Conservation (phyloP, 2,888 invertebrate genomes). For the Phytoseiulus persimilis region DNA sequence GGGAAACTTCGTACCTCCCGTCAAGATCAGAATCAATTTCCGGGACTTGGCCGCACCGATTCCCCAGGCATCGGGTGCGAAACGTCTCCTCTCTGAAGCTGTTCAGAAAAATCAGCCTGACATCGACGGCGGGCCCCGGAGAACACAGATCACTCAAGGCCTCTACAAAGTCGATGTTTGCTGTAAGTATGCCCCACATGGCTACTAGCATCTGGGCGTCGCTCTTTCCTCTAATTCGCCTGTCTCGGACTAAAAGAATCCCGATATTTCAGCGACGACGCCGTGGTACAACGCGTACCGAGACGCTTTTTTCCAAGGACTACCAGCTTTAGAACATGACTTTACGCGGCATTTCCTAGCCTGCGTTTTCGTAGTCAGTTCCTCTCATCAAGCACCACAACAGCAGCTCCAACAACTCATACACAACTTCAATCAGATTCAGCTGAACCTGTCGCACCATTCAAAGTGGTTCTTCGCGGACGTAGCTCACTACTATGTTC, state of each 20-base stretch:
- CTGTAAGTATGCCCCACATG: constrained; percentile 48
- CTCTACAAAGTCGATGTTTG: constrained; percentile 50
- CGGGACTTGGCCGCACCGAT: background rate
- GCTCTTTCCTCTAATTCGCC: too few relatives aligned
- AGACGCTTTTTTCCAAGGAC: constrained; percentile 67
- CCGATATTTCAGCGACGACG: constrained; percentile 58
- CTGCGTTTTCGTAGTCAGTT: constrained; percentile 58
- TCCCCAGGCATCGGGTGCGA: constrained; percentile 40
- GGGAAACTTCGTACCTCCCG: background rate
- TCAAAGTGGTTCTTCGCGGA: constrained; percentile 53
- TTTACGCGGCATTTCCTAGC: constrained; percentile 80
- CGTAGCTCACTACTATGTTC: constrained; percentile 68
- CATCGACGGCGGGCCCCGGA: constrained; percentile 36
- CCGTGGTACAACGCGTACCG: constrained; percentile 96
- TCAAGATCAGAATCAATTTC: constrained; percentile 23
- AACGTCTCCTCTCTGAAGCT: constrained; percentile 42
- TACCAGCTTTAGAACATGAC: constrained; percentile 78
- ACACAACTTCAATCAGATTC: constrained; percentile 47
- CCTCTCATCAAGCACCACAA: constrained; percentile 46
- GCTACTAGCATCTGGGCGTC: too few relatives aligned
- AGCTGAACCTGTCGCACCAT: constrained; percentile 60
- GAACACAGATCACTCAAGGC: constrained; percentile 44
- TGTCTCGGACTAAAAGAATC: too few relatives aligned
- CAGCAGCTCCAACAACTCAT: constrained; percentile 31
- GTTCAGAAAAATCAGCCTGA: constrained; percentile 46